Evolutionary conservation across 2,113 vertebrate genomes (phyloP), one percentile per base, ranked within the genome.

Genomic region (Notarius quadriscutis): DNA sequence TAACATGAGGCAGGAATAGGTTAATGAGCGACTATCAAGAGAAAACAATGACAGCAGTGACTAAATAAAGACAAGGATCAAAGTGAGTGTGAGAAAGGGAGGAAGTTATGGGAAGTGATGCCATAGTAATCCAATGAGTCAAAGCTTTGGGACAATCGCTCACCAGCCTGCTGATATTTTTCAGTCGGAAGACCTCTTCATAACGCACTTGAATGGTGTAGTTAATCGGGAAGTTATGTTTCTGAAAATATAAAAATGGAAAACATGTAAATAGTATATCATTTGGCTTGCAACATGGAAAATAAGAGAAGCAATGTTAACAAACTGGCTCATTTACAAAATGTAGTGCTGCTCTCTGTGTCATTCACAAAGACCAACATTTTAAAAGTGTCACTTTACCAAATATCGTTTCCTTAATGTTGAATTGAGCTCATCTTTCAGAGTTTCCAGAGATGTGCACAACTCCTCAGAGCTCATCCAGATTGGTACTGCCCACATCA

Each of bases 201-300:
- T 90, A 90, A 69, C 93, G 94, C 87, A 96, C 92, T 57, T 71
- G 91, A 58, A 96, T 92, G 85, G 93, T 94, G 88, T 95, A 96
- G 88, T 95, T 93, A n/a, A 96, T 94, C 58, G 95, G 95, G 69
- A 96, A 95, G 90, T 96, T 93, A 85, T 95, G 93, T 82, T 93
- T 95, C 95, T 96, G 92, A 51, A 87, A 87, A 87, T 5, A 62
- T 8, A 34, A 65, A 50, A 80, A 55, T 55, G 12, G 5, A 60
- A 50, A 79, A 20, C 8, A 55, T 50, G 34, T 20, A 18, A 86
- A 67, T 34, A 80, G 25, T 10, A 10, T 17, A 50, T 20, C 25
- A 55, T 22, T 67, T 55, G 34, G 5, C 3, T 50, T 85, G 41
- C 22, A 60, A 20, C 25, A 6, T 82, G 55, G 14, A 20, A 20